Base-by-base conservation (phyloP, 2,113 vertebrate species). In the Ciconia stormi region DNA sequence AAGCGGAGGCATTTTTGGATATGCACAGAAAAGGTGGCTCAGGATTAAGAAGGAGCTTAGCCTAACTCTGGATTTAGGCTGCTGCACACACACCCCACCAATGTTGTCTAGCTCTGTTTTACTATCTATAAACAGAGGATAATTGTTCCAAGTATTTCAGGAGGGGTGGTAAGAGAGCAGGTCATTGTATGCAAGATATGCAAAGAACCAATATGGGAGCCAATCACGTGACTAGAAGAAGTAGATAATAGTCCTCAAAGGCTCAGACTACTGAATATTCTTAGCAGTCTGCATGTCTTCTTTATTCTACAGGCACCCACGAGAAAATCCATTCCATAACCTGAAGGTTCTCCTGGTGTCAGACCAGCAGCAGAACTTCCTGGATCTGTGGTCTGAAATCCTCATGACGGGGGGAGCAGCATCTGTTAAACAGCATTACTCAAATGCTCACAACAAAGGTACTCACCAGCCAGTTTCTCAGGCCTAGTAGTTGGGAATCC, bases 341-440 rank as follows among this genome's bases (percentile, higher is more conserved):
- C 96, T 99, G 96, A 98, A 98, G 94, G 98, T 99, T 76, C 98
- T 99, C 56, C 96, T 99, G 95, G 98, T 99, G 65, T 99, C 99
- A 29, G 98, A 99, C 62, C 98, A 99, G 72, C 97, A 97, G 82
- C 98, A 98, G 92, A 98, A 98, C 90, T 99, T 99, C 53, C 96
- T 98, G 90, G 98, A 99, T 90, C 97, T 99, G n/a, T 99, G 99
- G 99, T 98, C 98, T 5, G 98, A 99, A 97, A 98, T 99, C 49
- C 98, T 99, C n/a, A 99, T 98, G 93, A 98, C 98, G 26, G 99
- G 99, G 7, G 99, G 99, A 77, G 99, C 99, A 27, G 97, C 98
- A 38, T 98, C 98, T 2, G 98, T 99, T 74, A 98, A 98, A 90
- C 99, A 99, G 70, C 97, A 99, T 97, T 98, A 98, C 81, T 96